These are phyloP conservation scores for Meloe dianella DNA, from an alignment of 2,888 invertebrate species.

Conservation along the genomic window DNA sequence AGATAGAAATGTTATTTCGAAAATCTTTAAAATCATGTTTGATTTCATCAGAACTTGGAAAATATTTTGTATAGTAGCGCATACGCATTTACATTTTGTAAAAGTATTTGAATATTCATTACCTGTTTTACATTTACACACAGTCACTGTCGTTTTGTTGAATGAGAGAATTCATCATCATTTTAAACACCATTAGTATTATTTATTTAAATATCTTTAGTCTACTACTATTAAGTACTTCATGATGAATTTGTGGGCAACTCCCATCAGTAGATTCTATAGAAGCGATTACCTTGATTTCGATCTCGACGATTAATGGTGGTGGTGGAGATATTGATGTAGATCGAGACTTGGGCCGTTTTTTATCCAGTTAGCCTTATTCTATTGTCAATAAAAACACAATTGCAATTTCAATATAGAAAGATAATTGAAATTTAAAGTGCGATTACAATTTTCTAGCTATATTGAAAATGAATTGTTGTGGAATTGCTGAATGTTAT, in stretches of 20 bases:
- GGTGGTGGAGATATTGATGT: too few species aligned
- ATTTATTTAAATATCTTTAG: not conserved
- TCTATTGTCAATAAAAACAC: not conserved
- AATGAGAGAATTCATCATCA: slow-evolving; percentile 3
- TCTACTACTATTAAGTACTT: not conserved
- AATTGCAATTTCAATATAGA: not conserved
- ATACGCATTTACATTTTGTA: slow-evolving; percentile 19
- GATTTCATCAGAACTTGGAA: not conserved
- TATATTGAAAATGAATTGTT: not conserved
- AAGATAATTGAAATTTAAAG: not conserved
- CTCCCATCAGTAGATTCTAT: too few species aligned
- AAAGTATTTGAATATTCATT: slow-evolving; percentile 22
- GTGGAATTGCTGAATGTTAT: too few species aligned
- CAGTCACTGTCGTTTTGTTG: slow-evolving; percentile 6
- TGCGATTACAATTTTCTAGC: not conserved
- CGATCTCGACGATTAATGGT: too few species aligned
- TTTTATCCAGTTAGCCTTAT: not conserved
- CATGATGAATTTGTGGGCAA: not conserved
- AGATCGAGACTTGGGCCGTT: not conserved
- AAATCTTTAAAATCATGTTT: not conserved
- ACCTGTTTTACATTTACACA: slow-evolving; percentile 20
- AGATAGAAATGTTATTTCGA: too few species aligned
- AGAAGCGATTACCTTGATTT: too few species aligned
- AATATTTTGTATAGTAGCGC: not conserved
- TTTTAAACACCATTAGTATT: not conserved